phyloP scores from a whole-genome alignment of 2,888 invertebrate genomes.

The Cylindroiulus punctatus region DNA sequence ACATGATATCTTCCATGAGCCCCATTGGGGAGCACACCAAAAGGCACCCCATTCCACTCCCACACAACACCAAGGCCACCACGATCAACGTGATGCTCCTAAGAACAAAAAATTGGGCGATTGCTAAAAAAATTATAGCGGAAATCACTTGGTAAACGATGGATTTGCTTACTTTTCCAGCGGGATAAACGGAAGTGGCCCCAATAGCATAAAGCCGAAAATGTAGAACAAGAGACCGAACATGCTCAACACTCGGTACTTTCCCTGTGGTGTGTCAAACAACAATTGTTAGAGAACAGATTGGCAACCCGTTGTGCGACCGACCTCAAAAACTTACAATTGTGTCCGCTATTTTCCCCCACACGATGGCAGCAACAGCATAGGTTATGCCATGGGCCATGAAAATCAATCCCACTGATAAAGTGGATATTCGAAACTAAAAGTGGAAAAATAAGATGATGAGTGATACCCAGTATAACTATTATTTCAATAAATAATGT shows the following conservation, averaged over 20 bases:
- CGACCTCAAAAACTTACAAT: constrained; percentile 59
- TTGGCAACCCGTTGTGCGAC: not conserved
- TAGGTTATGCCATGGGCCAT: constrained; percentile 85
- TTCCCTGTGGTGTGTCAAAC: constrained; percentile 63
- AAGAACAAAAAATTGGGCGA: not conserved
- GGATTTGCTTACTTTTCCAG: constrained; percentile 70
- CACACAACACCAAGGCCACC: constrained; percentile 33
- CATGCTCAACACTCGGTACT: constrained; percentile 76
- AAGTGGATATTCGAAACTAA: constrained; percentile 67
- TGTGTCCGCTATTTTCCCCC: constrained; percentile 84
- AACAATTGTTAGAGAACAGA: too few species aligned
- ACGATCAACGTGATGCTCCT: constrained; percentile 19
- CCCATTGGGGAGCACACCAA: constrained; percentile 50
- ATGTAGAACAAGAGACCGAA: constrained; percentile 76
- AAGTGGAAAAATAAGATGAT: constrained; percentile 7
- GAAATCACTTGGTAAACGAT: not conserved
- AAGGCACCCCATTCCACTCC: constrained; percentile 48
- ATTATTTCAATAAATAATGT: too few species aligned
- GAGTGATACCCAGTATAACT: too few species aligned
- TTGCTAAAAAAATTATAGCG: not conserved
- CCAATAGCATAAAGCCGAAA: constrained; percentile 78
- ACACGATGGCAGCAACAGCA: constrained; percentile 79
- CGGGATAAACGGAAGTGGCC: constrained; percentile 82
- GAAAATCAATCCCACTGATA: constrained; percentile 81
- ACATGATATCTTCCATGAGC: constrained; percentile 53